A percentile compares a stretch with the other conserved stretches of the same genome.
phyloP scores from a whole-genome alignment of 2,888 invertebrate species.

The Spodoptera littoralis region DNA sequence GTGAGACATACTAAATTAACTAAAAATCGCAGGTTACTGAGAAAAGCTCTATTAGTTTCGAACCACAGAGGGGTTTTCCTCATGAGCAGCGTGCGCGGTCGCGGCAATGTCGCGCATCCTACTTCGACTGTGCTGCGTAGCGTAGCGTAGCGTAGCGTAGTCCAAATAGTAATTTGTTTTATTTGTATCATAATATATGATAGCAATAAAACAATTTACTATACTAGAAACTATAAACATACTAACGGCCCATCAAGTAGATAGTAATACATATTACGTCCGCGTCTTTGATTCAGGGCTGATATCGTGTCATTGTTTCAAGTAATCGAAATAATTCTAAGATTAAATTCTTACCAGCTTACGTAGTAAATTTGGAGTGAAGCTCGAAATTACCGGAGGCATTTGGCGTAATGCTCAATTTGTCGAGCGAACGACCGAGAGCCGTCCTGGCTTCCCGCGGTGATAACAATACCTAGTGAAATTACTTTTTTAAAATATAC shows the following conservation, averaged over 20 bases:
- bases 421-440: constrained; percentile 70
- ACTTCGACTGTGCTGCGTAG: too few species aligned
- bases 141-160: too few species aligned
- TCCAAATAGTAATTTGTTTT: too few species aligned
- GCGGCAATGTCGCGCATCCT: too few species aligned
- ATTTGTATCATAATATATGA: too few species aligned
- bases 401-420: constrained; percentile 83
- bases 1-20: too few species aligned
- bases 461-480: constrained; percentile 75
- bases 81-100: too few species aligned
- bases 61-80: too few species aligned
- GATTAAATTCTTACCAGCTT: constrained; percentile 83
- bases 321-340: constrained; percentile 73
- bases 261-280: background rate
- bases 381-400: constrained; percentile 79
- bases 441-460: constrained; percentile 63
- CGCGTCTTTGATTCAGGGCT: constrained; percentile 41
- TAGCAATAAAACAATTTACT: too few species aligned
- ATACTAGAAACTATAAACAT: background rate
- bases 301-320: constrained; percentile 59
- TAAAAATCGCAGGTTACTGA: too few species aligned
- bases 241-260: constrained; percentile 5
- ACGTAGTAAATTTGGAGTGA: constrained; percentile 81
- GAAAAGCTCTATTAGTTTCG: too few species aligned
- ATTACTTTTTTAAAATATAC: constrained; percentile 67